Percentiles rank a stretch among this genome's conserved stretches.
These are phyloP conservation scores for Hedychridium roseum DNA, from an alignment of 2,888 invertebrate species.

Conservation along the genomic window DNA sequence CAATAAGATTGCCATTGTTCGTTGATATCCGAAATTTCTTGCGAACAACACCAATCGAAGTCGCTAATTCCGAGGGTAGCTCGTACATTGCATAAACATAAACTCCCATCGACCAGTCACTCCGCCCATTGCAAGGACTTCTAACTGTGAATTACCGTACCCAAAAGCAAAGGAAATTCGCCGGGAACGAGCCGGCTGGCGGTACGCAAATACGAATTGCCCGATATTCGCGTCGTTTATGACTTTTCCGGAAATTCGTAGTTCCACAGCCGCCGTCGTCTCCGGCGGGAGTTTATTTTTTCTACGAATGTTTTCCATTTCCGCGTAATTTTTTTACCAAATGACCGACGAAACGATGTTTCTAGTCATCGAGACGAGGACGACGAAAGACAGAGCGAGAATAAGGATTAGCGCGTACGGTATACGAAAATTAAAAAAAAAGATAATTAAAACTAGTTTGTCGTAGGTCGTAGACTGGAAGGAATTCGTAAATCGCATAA, in stretches of 20 bases:
- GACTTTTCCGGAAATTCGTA: not conserved
- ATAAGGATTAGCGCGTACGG: slow-evolving; percentile 25
- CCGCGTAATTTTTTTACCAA: slow-evolving; percentile 60
- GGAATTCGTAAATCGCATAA: slow-evolving; percentile 44
- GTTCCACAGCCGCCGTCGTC: slow-evolving; percentile 16
- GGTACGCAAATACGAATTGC: not conserved
- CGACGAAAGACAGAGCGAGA: slow-evolving; percentile 22
- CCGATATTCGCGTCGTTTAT: not conserved
- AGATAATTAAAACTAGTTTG: too few species aligned
- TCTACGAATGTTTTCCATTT: slow-evolving; percentile 50
- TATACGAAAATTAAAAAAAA: slow-evolving; percentile 14
- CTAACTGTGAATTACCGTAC: slow-evolving; percentile 29
- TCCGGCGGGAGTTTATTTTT: slow-evolving; percentile 50
- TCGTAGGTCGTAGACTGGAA: too few species aligned
- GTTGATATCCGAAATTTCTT: too few species aligned
- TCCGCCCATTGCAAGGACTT: slow-evolving; percentile 52
- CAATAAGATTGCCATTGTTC: too few species aligned
- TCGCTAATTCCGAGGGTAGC: too few species aligned
- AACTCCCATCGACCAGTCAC: slow-evolving; percentile 50
- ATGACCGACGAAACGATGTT: slow-evolving; percentile 55
- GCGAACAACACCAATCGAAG: too few species aligned
- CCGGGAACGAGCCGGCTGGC: slow-evolving; percentile 16
- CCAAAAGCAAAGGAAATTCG: slow-evolving; percentile 27
- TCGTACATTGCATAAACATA: too few species aligned
- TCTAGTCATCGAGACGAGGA: slow-evolving; percentile 55